Evolutionary conservation across 2,797 vertebrate species (phyloP), one percentile per base, ranked within the genome.

Genomic region (Monodelphis domestica): DNA sequence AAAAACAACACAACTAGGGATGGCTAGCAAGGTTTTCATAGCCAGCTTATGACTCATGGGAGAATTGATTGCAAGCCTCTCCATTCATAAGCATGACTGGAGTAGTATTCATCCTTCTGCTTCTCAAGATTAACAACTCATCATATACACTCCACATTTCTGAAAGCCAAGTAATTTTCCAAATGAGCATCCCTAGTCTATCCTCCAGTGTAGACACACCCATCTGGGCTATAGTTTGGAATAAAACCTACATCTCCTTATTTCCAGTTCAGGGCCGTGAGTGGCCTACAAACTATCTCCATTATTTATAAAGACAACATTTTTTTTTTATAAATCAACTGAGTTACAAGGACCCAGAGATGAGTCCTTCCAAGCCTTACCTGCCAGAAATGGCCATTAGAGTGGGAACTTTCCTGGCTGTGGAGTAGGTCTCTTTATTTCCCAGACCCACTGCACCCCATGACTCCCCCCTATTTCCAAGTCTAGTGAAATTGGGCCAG

Each of bases 71-170:
- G 70, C 38, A 89, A 89, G 88, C 50, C 93, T 95, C 95, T 90
- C 53, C 51, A 56, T 92, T 94, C 93, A 96, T 93, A 90, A 90
- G 93, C 93, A 96, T 90, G 91, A 94, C 90, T 78, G 70, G 70
- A 78, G 70, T 78, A 78, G 70, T 78, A 45, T 45, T 96, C 90
- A 92, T 94, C 91, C 94, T 96, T 95, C 70, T 78, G 38, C 21
- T 45, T 45, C 38, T 78, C 70, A 78, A 78, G 70, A 78, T 78
- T 78, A 78, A 78, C 70, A 78, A 78, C 70, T 78, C 70, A 78
- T 45, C 70, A 78, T 78, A 78, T 45, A 78, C 38, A 78, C 70
- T 78, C 38, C 9, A 45, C 38, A 45, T 78, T 78, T 78, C 21
- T 45, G 38, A 38, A 70, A 38, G 70, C 70, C 70, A 78, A 78